Percentiles rank a stretch among this genome's conserved stretches.
These are phyloP conservation scores for Ginglymostoma cirratum DNA, from an alignment of 2,113 vertebrate species.

Conservation along the genomic window DNA sequence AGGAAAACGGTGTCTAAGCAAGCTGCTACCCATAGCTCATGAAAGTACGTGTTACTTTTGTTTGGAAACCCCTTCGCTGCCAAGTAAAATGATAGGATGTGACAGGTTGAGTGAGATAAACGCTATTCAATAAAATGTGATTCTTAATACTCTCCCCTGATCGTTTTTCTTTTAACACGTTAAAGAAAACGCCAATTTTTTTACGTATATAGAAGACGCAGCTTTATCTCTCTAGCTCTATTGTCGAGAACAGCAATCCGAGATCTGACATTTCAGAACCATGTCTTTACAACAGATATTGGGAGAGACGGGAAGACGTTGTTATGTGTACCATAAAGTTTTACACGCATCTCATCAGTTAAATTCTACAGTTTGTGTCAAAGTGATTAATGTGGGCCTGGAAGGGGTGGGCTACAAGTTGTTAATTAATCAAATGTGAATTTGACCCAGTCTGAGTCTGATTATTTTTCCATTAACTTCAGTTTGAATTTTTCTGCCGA, in stretches of 20 bases:
- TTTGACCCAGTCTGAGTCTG: neutral
- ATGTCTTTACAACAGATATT: neutral
- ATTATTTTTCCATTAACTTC: neutral
- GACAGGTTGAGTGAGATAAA: slow-evolving; percentile 7
- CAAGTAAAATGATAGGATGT: slow-evolving; percentile 31
- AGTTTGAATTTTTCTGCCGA: neutral
- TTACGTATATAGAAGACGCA: neutral
- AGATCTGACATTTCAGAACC: neutral
- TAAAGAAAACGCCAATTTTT: neutral
- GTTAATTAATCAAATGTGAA: neutral
- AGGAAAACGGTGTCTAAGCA: slow-evolving; percentile 31
- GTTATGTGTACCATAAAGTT: neutral
- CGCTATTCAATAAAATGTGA: neutral
- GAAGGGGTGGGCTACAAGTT: too few relatives aligned
- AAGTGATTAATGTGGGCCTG: neutral
- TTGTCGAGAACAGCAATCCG: neutral
- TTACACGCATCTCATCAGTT: neutral
- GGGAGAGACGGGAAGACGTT: neutral
- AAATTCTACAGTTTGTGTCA: neutral
- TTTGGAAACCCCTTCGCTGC: slow-evolving; percentile 31
- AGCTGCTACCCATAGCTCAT: slow-evolving; percentile 23
- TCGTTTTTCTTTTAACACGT: neutral
- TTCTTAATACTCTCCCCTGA: neutral
- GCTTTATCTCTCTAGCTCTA: neutral
- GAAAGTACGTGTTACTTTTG: slow-evolving; percentile 34